A percentile compares a stretch with the other conserved stretches of the same genome.
Evolutionary conservation across 2,888 invertebrate genomes (phyloP).

Genomic region (Cephus sareptanus): DNA sequence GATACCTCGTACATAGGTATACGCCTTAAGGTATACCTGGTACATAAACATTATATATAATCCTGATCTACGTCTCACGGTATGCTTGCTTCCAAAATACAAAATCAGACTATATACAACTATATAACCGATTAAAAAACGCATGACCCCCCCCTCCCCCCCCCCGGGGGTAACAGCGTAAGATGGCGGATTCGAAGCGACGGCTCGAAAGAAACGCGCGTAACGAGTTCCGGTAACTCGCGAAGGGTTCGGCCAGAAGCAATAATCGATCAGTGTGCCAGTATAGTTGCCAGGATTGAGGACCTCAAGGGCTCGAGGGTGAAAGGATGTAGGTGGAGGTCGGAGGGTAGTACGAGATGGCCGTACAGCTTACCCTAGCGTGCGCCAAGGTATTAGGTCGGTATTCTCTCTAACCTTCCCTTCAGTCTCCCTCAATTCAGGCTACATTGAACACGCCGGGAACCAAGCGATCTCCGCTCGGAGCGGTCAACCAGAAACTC

Average conservation of each 20-base stretch:
- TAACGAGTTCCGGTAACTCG: background rate
- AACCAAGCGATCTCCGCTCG: conserved; percentile 29
- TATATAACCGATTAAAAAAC: no score
- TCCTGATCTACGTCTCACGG: background rate
- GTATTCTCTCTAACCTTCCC: conserved; percentile 9
- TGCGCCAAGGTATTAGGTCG: conserved; percentile 26
- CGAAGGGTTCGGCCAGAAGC: background rate
- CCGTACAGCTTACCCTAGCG: conserved; percentile 21
- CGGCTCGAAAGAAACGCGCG: background rate
- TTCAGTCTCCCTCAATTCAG: conserved; percentile 33
- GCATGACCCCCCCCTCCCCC: no score
- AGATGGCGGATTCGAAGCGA: background rate
- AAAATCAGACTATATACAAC: background rate
- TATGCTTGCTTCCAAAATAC: background rate
- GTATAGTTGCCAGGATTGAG: background rate
- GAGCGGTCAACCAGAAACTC: conserved; percentile 43
- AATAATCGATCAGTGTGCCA: background rate
- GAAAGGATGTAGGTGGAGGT: background rate
- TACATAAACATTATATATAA: background rate
- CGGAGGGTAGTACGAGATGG: conserved; percentile 8
- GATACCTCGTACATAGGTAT: background rate
- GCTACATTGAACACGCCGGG: conserved; percentile 40
- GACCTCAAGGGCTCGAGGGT: background rate
- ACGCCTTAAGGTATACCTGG: background rate
- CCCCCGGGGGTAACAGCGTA: background rate